phyloP scores from a whole-genome alignment of 2,888 invertebrate species.

The Homarus gammarus region DNA sequence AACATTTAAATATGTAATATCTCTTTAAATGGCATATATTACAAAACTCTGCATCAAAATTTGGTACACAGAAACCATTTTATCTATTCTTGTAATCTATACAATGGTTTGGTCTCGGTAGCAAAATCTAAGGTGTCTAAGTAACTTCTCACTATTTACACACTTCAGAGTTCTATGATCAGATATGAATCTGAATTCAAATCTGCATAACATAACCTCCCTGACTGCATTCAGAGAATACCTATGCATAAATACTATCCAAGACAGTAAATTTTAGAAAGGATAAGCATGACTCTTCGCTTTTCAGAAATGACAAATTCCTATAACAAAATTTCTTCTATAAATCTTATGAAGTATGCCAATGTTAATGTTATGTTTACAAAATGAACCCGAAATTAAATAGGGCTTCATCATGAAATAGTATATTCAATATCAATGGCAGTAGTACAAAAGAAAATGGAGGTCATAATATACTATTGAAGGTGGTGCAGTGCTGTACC shows the following conservation, averaged over 20 bases:
- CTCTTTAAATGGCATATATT: conserved; percentile 28
- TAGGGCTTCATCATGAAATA: background rate
- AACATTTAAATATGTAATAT: background rate
- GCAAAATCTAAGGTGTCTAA: conserved; percentile 59
- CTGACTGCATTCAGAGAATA: conserved; percentile 15
- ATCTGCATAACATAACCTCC: background rate
- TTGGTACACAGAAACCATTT: background rate
- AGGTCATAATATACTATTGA: background rate
- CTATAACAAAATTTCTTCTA: background rate
- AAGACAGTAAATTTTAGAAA: conserved; percentile 1
- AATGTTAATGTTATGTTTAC: background rate
- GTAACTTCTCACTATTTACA: conserved; percentile 56
- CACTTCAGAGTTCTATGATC: conserved; percentile 37
- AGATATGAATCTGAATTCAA: conserved; percentile 3
- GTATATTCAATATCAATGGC: background rate
- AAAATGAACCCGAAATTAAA: background rate
- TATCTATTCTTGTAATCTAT: conserved; percentile 42
- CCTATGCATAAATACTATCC: conserved; percentile 5
- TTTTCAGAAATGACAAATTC: background rate
- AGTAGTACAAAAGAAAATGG: background rate
- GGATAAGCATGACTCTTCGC: background rate
- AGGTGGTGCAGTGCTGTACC: background rate
- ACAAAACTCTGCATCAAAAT: conserved; percentile 24
- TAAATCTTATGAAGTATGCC: background rate
- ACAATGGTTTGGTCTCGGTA: conserved; percentile 53